phyloP scores from a whole-genome alignment of 92 coral and sea anemone genomes.

The Micromussa lordhowensis region DNA sequence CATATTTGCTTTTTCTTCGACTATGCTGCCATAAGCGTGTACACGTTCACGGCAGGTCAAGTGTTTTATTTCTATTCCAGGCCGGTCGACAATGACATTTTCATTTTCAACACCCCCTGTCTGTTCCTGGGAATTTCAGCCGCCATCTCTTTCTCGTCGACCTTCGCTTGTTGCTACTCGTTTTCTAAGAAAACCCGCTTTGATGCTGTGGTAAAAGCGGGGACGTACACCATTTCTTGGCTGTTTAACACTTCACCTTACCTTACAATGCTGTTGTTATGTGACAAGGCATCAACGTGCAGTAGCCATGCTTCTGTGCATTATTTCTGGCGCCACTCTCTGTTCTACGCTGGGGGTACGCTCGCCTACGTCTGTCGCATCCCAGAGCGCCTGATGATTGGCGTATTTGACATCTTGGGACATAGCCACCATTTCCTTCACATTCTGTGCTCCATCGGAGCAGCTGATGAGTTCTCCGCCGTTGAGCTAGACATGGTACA shows the following conservation, averaged over 20 bases:
- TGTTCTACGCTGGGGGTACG: constrained; percentile 70
- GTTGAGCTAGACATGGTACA: constrained; percentile 80
- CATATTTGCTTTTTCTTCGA: constrained; percentile 94
- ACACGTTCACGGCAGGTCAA: constrained; percentile 82
- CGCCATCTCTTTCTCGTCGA: constrained; percentile 65
- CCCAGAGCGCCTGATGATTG: constrained; percentile 85
- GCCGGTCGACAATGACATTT: constrained; percentile 47
- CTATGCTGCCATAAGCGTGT: constrained; percentile 88
- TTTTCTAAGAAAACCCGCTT: constrained; percentile 64
- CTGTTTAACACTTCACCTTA: constrained; percentile 76
- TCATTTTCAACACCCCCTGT: constrained; percentile 47
- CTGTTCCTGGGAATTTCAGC: constrained; percentile 74
- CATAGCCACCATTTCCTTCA: constrained; percentile 98
- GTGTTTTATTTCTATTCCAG: constrained; percentile 85
- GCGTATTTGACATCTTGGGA: constrained; percentile 86
- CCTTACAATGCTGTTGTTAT: constrained; percentile 44
- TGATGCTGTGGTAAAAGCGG: constrained; percentile 72
- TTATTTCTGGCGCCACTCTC: constrained; percentile 71
- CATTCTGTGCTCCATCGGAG: constrained; percentile 82
- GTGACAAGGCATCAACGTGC: constrained; percentile 25
- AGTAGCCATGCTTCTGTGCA: constrained; percentile 55
- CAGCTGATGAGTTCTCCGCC: constrained; percentile 85
- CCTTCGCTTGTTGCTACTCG: constrained; percentile 74
- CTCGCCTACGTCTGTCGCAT: constrained; percentile 73
- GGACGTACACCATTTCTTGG: constrained; percentile 68